Evolutionary conservation across 2,113 vertebrate genomes (phyloP).

Genomic region (Anoplopoma fimbria): DNA sequence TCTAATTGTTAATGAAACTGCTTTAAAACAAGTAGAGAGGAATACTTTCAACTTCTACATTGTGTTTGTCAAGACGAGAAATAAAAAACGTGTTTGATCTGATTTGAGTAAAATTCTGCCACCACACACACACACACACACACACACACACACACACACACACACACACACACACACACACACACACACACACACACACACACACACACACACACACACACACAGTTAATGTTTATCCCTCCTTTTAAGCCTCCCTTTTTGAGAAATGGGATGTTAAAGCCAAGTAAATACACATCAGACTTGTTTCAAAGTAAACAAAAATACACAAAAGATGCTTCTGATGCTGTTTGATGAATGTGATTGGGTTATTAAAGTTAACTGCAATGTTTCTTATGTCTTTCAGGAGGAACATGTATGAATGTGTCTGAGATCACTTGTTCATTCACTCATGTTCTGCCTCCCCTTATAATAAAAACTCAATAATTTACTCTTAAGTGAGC

Average conservation of each 20-base stretch:
- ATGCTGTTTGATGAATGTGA: background rate
- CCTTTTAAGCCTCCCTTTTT: background rate
- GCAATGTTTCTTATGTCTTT: background rate
- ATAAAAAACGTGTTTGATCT: background rate
- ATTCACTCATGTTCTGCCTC: background rate
- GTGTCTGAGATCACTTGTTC: background rate
- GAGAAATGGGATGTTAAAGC: background rate
- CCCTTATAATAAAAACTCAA: background rate
- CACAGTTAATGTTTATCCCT: background rate
- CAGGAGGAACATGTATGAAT: background rate
- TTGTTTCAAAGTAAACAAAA: constrained; percentile 3
- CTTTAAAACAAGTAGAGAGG: constrained; percentile 30
- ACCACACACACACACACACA: background rate
- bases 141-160: constrained; percentile 1
- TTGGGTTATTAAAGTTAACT: too few species aligned
- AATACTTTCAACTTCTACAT: background rate
- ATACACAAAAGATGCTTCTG: background rate
- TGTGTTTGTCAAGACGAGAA: background rate
- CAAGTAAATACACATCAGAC: background rate
- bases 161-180: background rate
- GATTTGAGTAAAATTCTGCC: background rate
- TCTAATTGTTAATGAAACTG: constrained; percentile 22
- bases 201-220: background rate
- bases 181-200: background rate
- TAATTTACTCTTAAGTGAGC: background rate